Evolutionary conservation across 2,888 invertebrate genomes (phyloP).

Genomic region (Hydrotaea cyrtoneurina): DNA sequence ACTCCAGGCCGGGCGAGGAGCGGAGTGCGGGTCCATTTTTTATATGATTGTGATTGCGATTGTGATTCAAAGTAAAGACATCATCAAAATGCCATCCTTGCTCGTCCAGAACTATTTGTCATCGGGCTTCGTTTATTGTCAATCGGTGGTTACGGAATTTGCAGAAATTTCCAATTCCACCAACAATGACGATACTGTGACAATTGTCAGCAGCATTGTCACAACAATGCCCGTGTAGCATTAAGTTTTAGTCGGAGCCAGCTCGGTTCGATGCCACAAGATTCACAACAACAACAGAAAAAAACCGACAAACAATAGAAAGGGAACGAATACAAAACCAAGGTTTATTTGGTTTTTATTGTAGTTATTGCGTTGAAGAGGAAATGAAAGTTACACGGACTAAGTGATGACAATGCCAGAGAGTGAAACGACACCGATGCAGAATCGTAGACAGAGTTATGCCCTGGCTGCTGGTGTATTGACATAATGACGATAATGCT

Average conservation of each 20-base stretch:
- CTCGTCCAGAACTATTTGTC: not conserved
- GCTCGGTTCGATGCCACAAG: too few relatives aligned
- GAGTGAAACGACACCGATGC: not conserved
- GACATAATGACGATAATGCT: not conserved
- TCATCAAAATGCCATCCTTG: conserved; percentile 27
- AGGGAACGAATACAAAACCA: not conserved
- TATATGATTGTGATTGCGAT: not conserved
- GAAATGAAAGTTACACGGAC: conserved; percentile 15
- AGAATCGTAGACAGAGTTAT: too few relatives aligned
- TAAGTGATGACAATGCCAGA: not conserved
- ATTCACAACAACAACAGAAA: too few relatives aligned
- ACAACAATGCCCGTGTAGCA: not conserved
- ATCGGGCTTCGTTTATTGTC: not conserved
- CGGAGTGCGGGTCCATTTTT: not conserved
- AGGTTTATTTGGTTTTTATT: conserved; percentile 24
- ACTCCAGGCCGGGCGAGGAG: not conserved
- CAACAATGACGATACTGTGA: not conserved
- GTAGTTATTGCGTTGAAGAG: not conserved
- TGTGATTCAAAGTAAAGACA: conserved; percentile 15
- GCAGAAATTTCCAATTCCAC: not conserved
- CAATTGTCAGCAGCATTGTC: conserved; percentile 33
- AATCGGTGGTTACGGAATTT: not conserved
- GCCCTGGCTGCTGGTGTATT: not conserved
- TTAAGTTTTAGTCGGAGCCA: too few relatives aligned
- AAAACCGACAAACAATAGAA: not conserved